Percentiles rank a stretch among this genome's conserved stretches.
These are phyloP conservation scores for Staurois parvus DNA, from an alignment of 2,797 vertebrate species.

Conservation along the genomic window DNA sequence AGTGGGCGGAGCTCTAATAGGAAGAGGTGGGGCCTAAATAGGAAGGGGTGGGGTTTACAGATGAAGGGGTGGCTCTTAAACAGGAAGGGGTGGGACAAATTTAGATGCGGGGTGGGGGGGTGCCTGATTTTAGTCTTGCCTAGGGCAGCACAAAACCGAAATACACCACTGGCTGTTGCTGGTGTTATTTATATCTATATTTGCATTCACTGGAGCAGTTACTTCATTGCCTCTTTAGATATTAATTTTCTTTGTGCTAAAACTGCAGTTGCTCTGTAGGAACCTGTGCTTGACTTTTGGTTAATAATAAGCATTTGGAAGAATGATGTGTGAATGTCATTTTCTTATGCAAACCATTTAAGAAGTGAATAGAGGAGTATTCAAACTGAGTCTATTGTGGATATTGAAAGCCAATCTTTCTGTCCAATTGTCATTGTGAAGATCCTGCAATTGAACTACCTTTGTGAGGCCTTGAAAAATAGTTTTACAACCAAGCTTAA, in stretches of 20 bases:
- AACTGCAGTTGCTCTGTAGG: background rate
- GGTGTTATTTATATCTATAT: background rate
- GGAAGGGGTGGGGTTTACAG: too few relatives aligned
- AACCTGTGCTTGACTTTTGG: slow-evolving; percentile 3
- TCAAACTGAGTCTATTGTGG: slow-evolving; percentile 34
- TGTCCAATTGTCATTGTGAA: slow-evolving; percentile 31
- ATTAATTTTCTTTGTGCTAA: background rate
- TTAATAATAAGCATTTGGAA: background rate
- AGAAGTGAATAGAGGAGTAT: slow-evolving; percentile 27
- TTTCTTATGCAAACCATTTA: slow-evolving; percentile 26
- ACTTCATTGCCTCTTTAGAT: background rate
- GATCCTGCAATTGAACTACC: slow-evolving; percentile 33
- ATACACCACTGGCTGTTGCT: too few relatives aligned
- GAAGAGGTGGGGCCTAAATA: too few relatives aligned
- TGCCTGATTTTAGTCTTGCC: too few relatives aligned
- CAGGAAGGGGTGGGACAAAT: too few relatives aligned
- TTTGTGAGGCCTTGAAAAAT: slow-evolving; percentile 40
- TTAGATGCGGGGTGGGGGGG: too few relatives aligned
- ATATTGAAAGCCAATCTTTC: slow-evolving; percentile 30
- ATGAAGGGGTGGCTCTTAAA: too few relatives aligned
- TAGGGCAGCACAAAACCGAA: too few relatives aligned
- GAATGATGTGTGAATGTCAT: background rate
- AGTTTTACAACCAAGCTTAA: slow-evolving; percentile 28
- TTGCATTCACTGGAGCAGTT: background rate
- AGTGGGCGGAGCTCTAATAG: too few relatives aligned